A percentile compares a stretch with the other conserved stretches of the same genome.
These are phyloP conservation scores for Leptinotarsa tumamoca DNA, from an alignment of 2,888 invertebrate species.

Conservation along the genomic window DNA sequence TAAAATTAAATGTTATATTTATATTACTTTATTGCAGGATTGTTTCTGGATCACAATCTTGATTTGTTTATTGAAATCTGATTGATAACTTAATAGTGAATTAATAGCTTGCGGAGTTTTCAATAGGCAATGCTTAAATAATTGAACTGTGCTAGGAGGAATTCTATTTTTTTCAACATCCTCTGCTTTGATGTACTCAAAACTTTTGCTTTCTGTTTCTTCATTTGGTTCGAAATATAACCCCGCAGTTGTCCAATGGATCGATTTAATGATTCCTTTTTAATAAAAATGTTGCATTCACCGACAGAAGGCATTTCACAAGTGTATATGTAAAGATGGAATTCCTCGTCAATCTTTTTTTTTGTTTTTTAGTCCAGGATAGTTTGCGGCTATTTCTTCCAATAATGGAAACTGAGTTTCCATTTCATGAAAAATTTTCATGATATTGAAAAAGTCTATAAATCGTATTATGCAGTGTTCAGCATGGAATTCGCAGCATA, in stretches of 20 bases:
- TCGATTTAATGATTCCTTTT: neutral
- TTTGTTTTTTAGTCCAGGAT: neutral
- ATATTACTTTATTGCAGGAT: too few relatives aligned
- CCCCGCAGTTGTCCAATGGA: neutral
- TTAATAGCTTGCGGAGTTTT: too few relatives aligned
- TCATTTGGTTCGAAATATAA: neutral
- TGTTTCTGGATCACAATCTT: too few relatives aligned
- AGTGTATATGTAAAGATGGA: neutral
- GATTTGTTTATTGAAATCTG: too few relatives aligned
- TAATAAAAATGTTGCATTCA: constrained; percentile 3
- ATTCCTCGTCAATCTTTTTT: neutral
- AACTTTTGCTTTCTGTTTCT: constrained; percentile 1
- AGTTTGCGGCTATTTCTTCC: neutral
- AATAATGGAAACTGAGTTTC: neutral
- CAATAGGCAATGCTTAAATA: too few relatives aligned
- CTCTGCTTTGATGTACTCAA: neutral
- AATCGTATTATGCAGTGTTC: too few relatives aligned
- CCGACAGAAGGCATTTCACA: neutral
- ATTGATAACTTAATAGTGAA: too few relatives aligned
- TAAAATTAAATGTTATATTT: too few relatives aligned
- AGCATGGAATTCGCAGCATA: too few relatives aligned
- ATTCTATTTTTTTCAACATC: neutral
- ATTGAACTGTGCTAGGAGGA: too few relatives aligned
- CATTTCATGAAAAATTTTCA: too few relatives aligned
- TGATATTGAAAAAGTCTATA: too few relatives aligned